These are phyloP conservation scores for Megamerina dolium DNA, from an alignment of 2,888 invertebrate species.

Conservation along the genomic window DNA sequence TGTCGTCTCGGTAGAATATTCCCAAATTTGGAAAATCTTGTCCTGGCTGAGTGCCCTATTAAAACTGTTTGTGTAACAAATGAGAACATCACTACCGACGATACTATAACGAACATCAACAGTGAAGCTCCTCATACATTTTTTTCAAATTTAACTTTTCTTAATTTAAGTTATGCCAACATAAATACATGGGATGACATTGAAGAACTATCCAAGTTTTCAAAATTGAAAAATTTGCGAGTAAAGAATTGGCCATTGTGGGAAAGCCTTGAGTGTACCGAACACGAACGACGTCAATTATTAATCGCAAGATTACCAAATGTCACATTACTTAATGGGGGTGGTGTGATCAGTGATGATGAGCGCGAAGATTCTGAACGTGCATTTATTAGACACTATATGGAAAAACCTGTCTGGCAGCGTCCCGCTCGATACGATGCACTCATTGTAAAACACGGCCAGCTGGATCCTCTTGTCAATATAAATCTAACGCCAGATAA, in stretches of 20 bases:
- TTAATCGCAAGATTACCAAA: constrained; percentile 83
- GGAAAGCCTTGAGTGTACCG: constrained; percentile 75
- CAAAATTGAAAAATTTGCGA: constrained; percentile 73
- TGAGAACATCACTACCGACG: constrained; percentile 34
- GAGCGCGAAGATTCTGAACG: constrained; percentile 90
- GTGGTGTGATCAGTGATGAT: constrained; percentile 72
- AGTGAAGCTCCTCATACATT: constrained; percentile 54
- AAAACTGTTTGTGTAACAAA: constrained; percentile 43
- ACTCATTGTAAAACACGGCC: constrained; percentile 77
- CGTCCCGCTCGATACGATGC: constrained; percentile 72
- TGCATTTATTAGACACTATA: constrained; percentile 86
- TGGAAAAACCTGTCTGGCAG: constrained; percentile 80
- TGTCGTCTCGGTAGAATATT: constrained; percentile 78
- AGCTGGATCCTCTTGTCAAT: constrained; percentile 82
- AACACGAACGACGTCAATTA: constrained; percentile 81
- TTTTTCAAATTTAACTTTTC: constrained; percentile 57
- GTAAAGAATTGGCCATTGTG: constrained; percentile 66
- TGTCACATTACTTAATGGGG: constrained; percentile 82
- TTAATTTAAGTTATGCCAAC: constrained; percentile 79
- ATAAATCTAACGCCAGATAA: constrained; percentile 83
- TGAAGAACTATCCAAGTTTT: constrained; percentile 78
- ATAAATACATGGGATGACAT: constrained; percentile 85
- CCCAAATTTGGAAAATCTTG: constrained; percentile 76
- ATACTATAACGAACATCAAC: constrained; percentile 54
- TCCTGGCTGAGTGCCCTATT: constrained; percentile 81